Base-by-base conservation (phyloP, 2,888 invertebrate genomes). In the Amblyjoppa proteus region DNA sequence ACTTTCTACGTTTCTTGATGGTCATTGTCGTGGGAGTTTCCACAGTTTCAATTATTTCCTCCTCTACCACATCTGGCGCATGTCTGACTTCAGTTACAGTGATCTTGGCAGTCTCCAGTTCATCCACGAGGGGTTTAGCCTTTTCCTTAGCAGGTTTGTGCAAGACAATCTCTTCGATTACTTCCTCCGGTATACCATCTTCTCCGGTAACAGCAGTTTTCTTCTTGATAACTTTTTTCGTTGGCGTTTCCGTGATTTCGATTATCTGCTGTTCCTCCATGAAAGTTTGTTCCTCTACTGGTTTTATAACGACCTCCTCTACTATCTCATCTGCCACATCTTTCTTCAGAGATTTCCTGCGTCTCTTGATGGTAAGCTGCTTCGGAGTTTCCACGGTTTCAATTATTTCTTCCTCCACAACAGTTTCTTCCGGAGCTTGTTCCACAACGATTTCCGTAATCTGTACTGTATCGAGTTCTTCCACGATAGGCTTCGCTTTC, bases 381-480 rank as follows among this genome's bases (percentile, higher is more conserved):
- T 73, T 84, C 3, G 87, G 86, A 16, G 87, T 87, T 80, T 87
- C 87, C 0, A 87, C 87, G 7, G 81, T 89, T 79, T 89, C 81
- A 38, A 86, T 84, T 20, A 88, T 49, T 76, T 87, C 80, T n/a
- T 89, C 81, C 41, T 83, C 88, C 64, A 90, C 83, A 7, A 87
- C 85, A 51, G 88, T 81, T 79, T 91, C 88, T 28, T 89, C 88
- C 0, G 89, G 88, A 1, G 80, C 75, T 38, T 79, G 81, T 61
- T 89, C 88, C 7, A 90, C 71, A 31, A 88, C 83, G 70, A 89
- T 89, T 64, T 87, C 80, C 9, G 71, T 64, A 58, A 81, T 73
- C 51, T 80, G 41, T 16, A 84, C 94, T 5, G 94, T 87, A 75
- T 93, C 93, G 83, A 94, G 92, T 82, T 94, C 94, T 84, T 93